A percentile compares a stretch with the other conserved stretches of the same genome.
Conservation (phyloP, 1,140 invertebrate species). For the Bradysia coprophila region DNA sequence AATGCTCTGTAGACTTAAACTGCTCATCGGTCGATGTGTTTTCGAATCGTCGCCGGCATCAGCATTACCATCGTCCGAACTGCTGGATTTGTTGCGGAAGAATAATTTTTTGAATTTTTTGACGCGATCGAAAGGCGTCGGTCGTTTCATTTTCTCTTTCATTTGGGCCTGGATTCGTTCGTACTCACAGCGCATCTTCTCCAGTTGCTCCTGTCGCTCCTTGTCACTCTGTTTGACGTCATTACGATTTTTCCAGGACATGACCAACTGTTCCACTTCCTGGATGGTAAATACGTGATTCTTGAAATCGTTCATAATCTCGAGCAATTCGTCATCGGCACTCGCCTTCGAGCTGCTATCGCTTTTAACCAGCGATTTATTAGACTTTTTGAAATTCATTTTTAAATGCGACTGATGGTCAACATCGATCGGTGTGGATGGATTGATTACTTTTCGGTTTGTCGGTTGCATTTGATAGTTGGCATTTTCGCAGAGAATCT, state of each 20-base stretch:
- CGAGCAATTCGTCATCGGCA: conserved; percentile 56
- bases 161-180: conserved; percentile 60
- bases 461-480: conserved; percentile 5
- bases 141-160: conserved; percentile 47
- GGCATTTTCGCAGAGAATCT: background rate
- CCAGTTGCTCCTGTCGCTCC: conserved; percentile 64
- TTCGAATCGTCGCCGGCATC: background rate
- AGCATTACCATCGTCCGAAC: conserved; percentile 8
- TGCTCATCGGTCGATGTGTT: conserved; percentile 42
- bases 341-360: conserved; percentile 13
- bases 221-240: conserved; percentile 70
- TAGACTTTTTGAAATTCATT: conserved; percentile 5
- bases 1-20: conserved; percentile 48
- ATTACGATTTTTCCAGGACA: conserved; percentile 66
- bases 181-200: conserved; percentile 58
- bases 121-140: conserved; percentile 58
- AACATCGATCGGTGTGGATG: no score
- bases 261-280: conserved; percentile 66
- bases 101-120: conserved; percentile 62
- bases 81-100: conserved; percentile 36
- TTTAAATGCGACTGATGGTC: conserved; percentile 6
- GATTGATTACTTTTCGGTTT: conserved; percentile 4
- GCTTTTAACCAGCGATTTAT: conserved; percentile 9
- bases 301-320: conserved; percentile 79
- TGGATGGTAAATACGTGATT: conserved; percentile 70